Conservation (phyloP, 2,888 invertebrate species). For the Lasioglossum lativentre region DNA sequence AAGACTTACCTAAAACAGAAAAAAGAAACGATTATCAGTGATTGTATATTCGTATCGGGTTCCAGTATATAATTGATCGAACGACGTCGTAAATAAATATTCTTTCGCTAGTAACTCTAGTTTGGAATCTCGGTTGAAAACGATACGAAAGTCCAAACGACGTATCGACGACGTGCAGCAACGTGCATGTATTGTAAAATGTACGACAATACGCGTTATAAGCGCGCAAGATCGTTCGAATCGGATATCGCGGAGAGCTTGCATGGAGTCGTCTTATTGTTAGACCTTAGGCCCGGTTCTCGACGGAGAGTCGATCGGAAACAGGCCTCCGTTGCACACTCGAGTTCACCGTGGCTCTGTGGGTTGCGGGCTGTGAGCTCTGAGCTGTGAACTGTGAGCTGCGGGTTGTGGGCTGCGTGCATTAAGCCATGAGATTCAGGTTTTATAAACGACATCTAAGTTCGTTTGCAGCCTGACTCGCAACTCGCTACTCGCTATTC, state of each 20-base stretch:
- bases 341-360: not conserved
- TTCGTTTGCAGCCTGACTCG: not conserved
- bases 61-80: not conserved
- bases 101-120: not conserved
- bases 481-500: not conserved
- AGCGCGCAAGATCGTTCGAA: not conserved
- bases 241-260: not conserved
- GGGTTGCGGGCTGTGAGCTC: not conserved
- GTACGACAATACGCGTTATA: too few relatives aligned
- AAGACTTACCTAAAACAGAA: conserved; percentile 18
- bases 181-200: too few relatives aligned
- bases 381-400: not conserved
- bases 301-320: not conserved
- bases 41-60: not conserved
- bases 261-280: not conserved
- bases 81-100: not conserved
- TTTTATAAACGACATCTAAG: not conserved
- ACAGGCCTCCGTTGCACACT: not conserved
- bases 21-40: not conserved
- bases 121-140: not conserved
- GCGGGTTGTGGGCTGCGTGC: not conserved
- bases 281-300: not conserved
- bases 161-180: not conserved
- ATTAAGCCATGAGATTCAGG: not conserved
- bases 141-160: not conserved